These are phyloP conservation scores for Conus betulinus DNA, from an alignment of 1,140 invertebrate species.

Conservation along the genomic window DNA sequence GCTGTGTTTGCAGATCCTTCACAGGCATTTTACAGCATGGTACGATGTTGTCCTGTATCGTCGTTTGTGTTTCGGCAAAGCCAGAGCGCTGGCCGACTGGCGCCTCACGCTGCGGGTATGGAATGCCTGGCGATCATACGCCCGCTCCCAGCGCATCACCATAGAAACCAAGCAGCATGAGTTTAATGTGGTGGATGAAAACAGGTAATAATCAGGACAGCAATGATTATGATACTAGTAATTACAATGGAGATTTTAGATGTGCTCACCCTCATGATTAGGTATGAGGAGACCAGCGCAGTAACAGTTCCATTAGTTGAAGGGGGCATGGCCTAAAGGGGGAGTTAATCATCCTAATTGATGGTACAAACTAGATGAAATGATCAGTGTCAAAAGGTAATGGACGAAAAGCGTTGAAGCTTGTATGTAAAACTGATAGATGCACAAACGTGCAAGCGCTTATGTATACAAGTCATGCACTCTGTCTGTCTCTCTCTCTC, in stretches of 20 bases:
- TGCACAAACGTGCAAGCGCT: too few species aligned
- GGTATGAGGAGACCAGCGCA: too few species aligned
- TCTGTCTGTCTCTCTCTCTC: too few species aligned
- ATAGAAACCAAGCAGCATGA: constrained; percentile 63
- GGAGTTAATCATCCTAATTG: too few species aligned
- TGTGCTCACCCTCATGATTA: background rate
- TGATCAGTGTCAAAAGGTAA: too few species aligned
- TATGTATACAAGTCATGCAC: too few species aligned
- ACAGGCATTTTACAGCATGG: constrained; percentile 73
- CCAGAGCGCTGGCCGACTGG: constrained; percentile 73
- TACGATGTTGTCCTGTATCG: constrained; percentile 69
- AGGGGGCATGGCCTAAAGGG: too few species aligned
- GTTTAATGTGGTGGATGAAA: constrained; percentile 57
- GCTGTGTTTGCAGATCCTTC: constrained; percentile 57
- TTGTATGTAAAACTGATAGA: too few species aligned
- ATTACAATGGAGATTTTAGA: background rate
- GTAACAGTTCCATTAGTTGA: too few species aligned
- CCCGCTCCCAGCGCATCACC: constrained; percentile 55
- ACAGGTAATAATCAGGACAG: constrained; percentile 56
- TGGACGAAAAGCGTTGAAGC: too few species aligned
- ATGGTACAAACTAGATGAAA: too few species aligned
- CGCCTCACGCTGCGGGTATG: constrained; percentile 67
- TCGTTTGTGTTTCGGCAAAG: constrained; percentile 70
- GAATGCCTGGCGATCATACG: constrained; percentile 70
- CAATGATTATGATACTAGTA: background rate